These are phyloP conservation scores for Dryococelus australis DNA, from an alignment of 2,888 invertebrate genomes.

Conservation along the genomic window DNA sequence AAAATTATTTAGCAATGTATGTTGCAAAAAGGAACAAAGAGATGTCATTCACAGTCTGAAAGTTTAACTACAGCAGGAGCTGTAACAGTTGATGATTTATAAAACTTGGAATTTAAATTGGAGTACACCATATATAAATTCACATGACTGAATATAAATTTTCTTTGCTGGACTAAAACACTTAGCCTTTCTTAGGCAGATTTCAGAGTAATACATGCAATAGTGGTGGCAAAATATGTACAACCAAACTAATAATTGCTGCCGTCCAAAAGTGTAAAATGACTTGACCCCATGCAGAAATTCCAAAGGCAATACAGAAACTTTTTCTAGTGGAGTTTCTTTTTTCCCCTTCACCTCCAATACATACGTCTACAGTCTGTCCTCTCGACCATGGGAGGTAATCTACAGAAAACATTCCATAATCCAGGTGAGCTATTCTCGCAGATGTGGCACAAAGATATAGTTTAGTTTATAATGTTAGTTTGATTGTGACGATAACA, in stretches of 20 bases:
- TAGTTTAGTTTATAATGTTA: neutral
- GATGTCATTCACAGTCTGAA: neutral
- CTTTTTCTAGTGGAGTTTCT: neutral
- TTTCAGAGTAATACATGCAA: neutral
- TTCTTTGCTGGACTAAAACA: neutral
- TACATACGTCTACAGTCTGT: neutral
- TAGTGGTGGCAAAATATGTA: neutral
- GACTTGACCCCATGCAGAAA: neutral
- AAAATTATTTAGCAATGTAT: neutral
- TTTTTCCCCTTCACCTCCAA: neutral
- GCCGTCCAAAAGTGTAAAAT: neutral
- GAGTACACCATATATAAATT: neutral
- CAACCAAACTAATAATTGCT: neutral
- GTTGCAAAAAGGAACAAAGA: neutral
- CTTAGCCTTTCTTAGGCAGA: neutral
- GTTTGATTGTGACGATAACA: neutral
- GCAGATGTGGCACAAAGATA: neutral
- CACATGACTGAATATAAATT: neutral
- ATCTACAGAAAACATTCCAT: neutral
- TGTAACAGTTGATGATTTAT: neutral
- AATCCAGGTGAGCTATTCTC: neutral
- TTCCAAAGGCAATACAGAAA: neutral
- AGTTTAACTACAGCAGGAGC: neutral
- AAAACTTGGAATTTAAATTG: neutral
- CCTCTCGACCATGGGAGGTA: neutral